Percentiles rank a stretch among this genome's conserved stretches.
Evolutionary conservation across 2,888 invertebrate species (phyloP).

Genomic region (Cerceris ruficornis): DNA sequence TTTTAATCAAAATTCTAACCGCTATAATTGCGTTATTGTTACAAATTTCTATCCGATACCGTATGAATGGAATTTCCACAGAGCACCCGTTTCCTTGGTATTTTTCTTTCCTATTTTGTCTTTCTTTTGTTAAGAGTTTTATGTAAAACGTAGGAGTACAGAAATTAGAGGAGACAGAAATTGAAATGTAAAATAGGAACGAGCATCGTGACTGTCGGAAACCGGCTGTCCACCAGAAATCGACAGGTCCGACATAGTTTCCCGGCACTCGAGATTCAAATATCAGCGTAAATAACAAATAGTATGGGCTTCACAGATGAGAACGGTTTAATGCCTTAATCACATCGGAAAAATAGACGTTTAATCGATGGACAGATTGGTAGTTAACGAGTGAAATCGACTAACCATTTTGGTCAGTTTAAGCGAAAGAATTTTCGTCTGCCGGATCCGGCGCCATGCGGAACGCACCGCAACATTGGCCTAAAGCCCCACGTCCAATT

Average conservation of each 20-base stretch:
- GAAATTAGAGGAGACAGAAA: no score
- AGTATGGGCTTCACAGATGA: not conserved
- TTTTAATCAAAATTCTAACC: not conserved
- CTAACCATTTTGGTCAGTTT: constrained; percentile 13
- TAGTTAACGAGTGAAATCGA: constrained; percentile 2
- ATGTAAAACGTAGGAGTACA: no score
- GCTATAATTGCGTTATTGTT: not conserved
- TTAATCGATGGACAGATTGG: not conserved
- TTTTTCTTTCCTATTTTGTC: no score
- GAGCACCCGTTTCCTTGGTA: no score
- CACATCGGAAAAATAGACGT: not conserved
- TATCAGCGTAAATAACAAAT: not conserved
- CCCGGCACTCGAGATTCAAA: not conserved
- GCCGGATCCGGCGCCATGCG: not conserved
- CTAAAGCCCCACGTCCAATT: constrained; percentile 8
- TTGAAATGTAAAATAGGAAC: no score
- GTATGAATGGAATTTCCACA: no score
- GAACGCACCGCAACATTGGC: constrained; percentile 4
- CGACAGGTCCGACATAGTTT: not conserved
- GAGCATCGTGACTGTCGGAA: no score
- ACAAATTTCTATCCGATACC: no score
- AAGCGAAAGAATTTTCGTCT: constrained; percentile 6
- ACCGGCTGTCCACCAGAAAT: not conserved
- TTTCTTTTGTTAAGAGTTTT: no score
- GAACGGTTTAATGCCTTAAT: not conserved